A percentile compares a stretch with the other conserved stretches of the same genome.
Evolutionary conservation across 2,888 invertebrate genomes (phyloP).

Genomic region (Sinhomidia bicolor): DNA sequence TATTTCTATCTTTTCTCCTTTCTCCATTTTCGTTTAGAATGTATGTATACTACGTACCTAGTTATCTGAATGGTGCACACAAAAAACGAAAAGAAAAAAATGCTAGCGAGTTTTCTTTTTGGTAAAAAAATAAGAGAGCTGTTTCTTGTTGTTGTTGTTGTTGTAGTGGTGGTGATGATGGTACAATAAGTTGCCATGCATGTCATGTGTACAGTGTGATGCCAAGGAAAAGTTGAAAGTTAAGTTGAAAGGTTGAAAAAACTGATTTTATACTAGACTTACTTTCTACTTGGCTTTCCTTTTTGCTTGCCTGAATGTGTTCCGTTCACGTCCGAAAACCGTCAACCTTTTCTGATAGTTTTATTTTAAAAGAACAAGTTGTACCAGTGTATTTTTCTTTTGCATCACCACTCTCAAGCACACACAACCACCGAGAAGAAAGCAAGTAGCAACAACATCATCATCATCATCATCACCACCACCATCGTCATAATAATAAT

Average conservation of each 20-base stretch:
- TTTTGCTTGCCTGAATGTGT: neutral
- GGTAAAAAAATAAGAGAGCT: too few species aligned
- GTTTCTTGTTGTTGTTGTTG: too few species aligned
- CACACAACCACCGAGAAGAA: too few species aligned
- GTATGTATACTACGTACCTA: too few species aligned
- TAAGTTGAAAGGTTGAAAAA: slow-evolving; percentile 30
- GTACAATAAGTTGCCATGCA: neutral
- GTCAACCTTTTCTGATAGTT: slow-evolving; percentile 3
- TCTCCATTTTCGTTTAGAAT: neutral
- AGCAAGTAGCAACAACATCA: too few species aligned
- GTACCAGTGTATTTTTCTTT: slow-evolving; percentile 1
- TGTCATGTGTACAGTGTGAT: slow-evolving; percentile 22
- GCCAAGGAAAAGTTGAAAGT: slow-evolving; percentile 25
- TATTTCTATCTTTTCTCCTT: neutral
- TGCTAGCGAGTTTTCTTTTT: too few species aligned
- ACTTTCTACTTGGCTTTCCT: neutral
- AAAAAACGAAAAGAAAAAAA: slow-evolving; percentile 33
- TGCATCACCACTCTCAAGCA: neutral
- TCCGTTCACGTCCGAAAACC: neutral
- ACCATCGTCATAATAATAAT: neutral
- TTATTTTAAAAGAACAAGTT: too few species aligned
- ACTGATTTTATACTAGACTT: slow-evolving; percentile 34
- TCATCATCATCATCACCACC: neutral
- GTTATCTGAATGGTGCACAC: slow-evolving; percentile 25
- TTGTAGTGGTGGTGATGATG: too few species aligned